Base-by-base conservation (phyloP, 2,797 vertebrate genomes). In the Phylloscopus collybita region DNA sequence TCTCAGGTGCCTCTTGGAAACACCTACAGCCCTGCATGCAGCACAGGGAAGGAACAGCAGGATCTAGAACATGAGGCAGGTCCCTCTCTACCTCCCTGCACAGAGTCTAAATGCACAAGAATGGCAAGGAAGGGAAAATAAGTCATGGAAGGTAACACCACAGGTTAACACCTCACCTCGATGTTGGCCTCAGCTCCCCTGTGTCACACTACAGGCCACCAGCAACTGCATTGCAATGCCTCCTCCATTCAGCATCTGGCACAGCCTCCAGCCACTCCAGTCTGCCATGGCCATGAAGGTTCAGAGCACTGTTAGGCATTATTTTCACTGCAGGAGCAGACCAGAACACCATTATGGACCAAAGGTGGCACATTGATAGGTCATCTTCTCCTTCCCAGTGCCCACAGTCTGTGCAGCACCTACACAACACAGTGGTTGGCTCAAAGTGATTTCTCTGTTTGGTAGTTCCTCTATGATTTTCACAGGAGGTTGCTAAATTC, bases 401-500 rank as follows among this genome's bases (percentile, higher is more conserved):
- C 69, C 47, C 62, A 30, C 38, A 56, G 40, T n/a, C 57, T 64
- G n/a, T 57, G 49, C 53, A 62, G 78, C 51, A 76, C 30, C 86
- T 30, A 51, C 14, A 21, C 12, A 16, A 74, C 36, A 38, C 16
- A 26, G 51, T 15, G 14, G 36, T 42, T 71, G 71, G 40, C 45
- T 83, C 62, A 32, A 38, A 90, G 42, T 51, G 53, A 74, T 50
- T 56, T 75, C 18, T 61, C 82, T 80, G 1, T 45, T 81, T 56
- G 61, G 45, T 61, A 67, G 87, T 59, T 88, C 38, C 17, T 64
- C 70, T 80, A 6, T 14, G 54, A 85, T 85, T 94, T 92, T 94
- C 93, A 84, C 81, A 87, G 62, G 38, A 81, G 47, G 66, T 54
- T 88, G 44, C 16, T 88, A 93, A 92, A 56, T 89, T 87, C 26